phyloP scores from a whole-genome alignment of 2,797 vertebrate species.

The Remorina albescens region DNA sequence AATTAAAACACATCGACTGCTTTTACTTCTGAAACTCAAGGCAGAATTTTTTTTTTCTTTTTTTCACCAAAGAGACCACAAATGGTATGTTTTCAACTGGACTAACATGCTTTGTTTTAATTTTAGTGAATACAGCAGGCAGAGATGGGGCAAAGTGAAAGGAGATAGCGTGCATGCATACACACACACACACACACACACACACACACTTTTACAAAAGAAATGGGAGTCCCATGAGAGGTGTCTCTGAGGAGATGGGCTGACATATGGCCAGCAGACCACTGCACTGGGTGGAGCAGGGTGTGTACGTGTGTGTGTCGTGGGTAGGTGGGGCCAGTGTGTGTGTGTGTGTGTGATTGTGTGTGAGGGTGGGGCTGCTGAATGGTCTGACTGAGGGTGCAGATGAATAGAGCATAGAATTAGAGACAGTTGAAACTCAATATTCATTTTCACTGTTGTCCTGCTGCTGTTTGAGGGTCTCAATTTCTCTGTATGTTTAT shows the following conservation, averaged over 20 bases:
- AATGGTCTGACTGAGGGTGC: constrained; percentile 71
- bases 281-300: constrained; percentile 75
- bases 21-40: constrained; percentile 28
- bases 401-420: constrained; percentile 79
- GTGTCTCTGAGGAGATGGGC: constrained; percentile 72
- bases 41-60: constrained; percentile 9
- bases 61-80: constrained; percentile 3
- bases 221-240: constrained; percentile 69
- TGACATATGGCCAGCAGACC: constrained; percentile 86
- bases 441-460: constrained; percentile 76
- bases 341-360: constrained; percentile 45
- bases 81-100: constrained; percentile 47
- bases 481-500: constrained; percentile 25
- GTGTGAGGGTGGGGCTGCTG: constrained; percentile 73
- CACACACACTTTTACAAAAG: constrained; percentile 58
- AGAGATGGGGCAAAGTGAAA: constrained; percentile 36
- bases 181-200: constrained; percentile 41
- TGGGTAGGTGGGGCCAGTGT: constrained; percentile 39
- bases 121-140: constrained; percentile 24
- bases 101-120: constrained; percentile 35
- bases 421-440: constrained; percentile 80
- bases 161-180: constrained; percentile 38
- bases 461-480: constrained; percentile 47
- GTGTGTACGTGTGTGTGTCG: constrained; percentile 49
- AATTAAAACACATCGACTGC: constrained; percentile 28